These are phyloP conservation scores for Plectropomus leopardus DNA, from an alignment of 2,113 vertebrate genomes.

Conservation along the genomic window DNA sequence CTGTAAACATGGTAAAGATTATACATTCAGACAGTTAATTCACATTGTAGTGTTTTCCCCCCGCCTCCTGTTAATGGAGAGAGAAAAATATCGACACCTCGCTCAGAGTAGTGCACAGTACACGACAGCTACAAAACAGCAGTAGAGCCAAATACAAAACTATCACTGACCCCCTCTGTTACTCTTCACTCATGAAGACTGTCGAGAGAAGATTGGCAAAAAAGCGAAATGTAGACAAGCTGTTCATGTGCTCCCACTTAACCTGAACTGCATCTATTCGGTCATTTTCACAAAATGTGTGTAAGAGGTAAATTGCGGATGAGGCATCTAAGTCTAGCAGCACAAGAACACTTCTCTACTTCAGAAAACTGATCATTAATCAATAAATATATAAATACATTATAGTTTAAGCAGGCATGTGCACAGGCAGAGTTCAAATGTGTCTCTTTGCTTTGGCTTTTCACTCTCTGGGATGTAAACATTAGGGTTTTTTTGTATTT, in stretches of 20 bases:
- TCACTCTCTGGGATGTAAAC: constrained; percentile 36
- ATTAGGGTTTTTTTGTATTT: background rate
- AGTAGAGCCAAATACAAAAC: constrained; percentile 79
- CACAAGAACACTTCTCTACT: constrained; percentile 65
- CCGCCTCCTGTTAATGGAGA: background rate
- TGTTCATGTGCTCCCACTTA: constrained; percentile 29
- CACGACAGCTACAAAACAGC: constrained; percentile 73
- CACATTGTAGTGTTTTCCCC: constrained; percentile 23
- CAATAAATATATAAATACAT: constrained; percentile 54
- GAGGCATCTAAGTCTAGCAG: constrained; percentile 70
- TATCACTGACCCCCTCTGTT: background rate
- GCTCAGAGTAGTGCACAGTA: constrained; percentile 44
- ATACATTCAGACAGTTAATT: constrained; percentile 80
- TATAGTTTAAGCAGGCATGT: constrained; percentile 35
- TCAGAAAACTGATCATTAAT: constrained; percentile 34
- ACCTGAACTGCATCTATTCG: constrained; percentile 42
- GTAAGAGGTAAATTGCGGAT: constrained; percentile 48
- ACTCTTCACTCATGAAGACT: constrained; percentile 11
- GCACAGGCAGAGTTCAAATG: constrained; percentile 27
- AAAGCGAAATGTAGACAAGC: constrained; percentile 25
- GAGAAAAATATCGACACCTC: constrained; percentile 60
- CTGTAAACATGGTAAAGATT: constrained; percentile 83
- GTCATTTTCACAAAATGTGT: constrained; percentile 29
- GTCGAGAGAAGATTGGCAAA: background rate
- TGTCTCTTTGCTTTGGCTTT: constrained; percentile 35